phyloP scores from a whole-genome alignment of 2,888 invertebrate species.

The Eupithecia abbreviata region DNA sequence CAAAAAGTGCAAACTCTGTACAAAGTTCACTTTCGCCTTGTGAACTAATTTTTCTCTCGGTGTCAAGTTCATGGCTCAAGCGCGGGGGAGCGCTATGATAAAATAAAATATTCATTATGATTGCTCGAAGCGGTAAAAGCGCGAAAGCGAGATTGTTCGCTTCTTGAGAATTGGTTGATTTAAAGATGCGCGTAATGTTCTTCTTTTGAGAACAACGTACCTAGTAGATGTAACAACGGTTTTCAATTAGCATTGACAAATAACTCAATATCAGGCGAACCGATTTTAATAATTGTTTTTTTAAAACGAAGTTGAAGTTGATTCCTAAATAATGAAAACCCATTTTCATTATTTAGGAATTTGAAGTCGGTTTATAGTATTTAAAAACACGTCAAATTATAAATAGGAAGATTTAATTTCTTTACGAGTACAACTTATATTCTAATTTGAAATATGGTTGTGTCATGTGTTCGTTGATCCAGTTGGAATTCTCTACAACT shows the following conservation, averaged over 20 bases:
- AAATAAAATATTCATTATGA: constrained; percentile 84
- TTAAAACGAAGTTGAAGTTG: no score
- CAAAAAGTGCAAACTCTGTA: constrained; percentile 82
- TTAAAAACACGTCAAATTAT: no score
- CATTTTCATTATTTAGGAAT: no score
- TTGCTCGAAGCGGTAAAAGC: constrained; percentile 78
- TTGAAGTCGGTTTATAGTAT: no score
- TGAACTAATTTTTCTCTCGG: constrained; percentile 83
- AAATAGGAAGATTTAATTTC: background rate
- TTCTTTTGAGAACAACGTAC: background rate
- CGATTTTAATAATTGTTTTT: no score
- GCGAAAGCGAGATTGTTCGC: constrained; percentile 61
- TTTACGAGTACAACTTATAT: background rate
- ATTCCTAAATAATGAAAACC: no score
- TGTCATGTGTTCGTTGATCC: background rate
- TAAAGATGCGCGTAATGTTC: background rate
- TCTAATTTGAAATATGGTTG: background rate
- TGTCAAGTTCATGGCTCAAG: constrained; percentile 81
- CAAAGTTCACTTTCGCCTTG: constrained; percentile 83
- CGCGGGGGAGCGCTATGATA: constrained; percentile 70
- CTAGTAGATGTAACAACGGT: background rate
- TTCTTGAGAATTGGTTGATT: constrained; percentile 52
- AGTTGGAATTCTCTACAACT: background rate
- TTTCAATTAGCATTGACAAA: background rate
- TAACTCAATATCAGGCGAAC: background rate